These are phyloP conservation scores for Philopedon plagiatum DNA, from an alignment of 2,888 invertebrate species.

Conservation along the genomic window DNA sequence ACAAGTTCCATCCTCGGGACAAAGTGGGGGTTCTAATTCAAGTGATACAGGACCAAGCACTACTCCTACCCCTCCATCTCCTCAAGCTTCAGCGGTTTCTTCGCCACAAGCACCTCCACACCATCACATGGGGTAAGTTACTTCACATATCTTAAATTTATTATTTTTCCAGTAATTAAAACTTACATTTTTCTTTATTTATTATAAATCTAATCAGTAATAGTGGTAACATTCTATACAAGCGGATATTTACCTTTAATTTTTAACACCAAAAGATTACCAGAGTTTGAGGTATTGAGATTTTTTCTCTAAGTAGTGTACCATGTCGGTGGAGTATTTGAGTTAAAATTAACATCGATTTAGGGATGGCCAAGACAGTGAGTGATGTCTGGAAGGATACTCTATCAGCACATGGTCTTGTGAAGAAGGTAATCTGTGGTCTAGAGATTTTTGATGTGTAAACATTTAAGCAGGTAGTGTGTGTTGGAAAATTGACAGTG, in stretches of 20 bases:
- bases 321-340: background rate
- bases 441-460: background rate
- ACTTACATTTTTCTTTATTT: no score
- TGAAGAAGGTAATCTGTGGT: conserved; percentile 18
- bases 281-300: no score
- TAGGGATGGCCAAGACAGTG: conserved; percentile 46
- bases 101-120: conserved; percentile 62
- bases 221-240: no score
- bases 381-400: conserved; percentile 24
- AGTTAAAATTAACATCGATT: conserved; percentile 4
- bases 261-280: no score
- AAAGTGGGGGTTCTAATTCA: conserved; percentile 60
- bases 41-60: conserved; percentile 67
- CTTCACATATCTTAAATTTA: no score
- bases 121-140: conserved; percentile 47
- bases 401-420: background rate
- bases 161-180: no score
- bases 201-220: no score
- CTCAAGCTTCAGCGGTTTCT: conserved; percentile 69
- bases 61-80: conserved; percentile 72
- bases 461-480: background rate
- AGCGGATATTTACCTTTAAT: no score
- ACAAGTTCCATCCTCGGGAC: conserved; percentile 62
- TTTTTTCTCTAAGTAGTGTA: no score
- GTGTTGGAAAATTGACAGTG: background rate